Evolutionary conservation across 1,140 invertebrate genomes (phyloP).

Genomic region (Muscidifurax raptorellus): DNA sequence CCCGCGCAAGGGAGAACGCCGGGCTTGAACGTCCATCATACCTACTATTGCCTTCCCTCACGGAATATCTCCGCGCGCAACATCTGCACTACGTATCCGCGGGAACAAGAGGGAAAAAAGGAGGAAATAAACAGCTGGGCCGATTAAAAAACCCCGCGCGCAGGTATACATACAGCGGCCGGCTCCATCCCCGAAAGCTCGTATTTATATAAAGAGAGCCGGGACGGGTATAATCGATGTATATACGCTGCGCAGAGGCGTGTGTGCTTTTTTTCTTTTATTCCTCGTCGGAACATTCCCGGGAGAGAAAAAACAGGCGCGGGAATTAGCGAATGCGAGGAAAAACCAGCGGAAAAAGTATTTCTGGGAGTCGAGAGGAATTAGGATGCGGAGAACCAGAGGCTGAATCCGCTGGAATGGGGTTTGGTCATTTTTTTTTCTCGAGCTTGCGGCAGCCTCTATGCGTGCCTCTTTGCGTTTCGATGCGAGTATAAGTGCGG

Average conservation of each 20-base stretch:
- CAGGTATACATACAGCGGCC: neutral
- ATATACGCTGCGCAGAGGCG: too few species aligned
- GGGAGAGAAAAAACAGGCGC: neutral
- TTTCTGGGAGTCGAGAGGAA: neutral
- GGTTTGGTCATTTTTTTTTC: neutral
- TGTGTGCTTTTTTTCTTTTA: neutral
- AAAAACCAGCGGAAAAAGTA: neutral
- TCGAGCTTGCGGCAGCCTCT: neutral
- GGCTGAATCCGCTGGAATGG: neutral
- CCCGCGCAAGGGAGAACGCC: too few species aligned
- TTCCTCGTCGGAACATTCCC: neutral
- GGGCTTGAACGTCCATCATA: neutral
- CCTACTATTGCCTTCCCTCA: neutral
- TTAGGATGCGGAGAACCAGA: neutral
- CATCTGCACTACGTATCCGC: neutral
- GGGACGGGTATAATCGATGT: neutral
- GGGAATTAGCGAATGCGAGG: neutral
- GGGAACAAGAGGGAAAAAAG: neutral
- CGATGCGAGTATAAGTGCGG: neutral
- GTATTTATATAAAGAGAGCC: slow-evolving; percentile 12
- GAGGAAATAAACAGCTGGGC: neutral
- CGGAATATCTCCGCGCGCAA: neutral
- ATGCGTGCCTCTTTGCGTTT: neutral
- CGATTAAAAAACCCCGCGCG: neutral
- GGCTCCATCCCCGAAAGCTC: neutral